Evolutionary conservation across 1,140 invertebrate species (phyloP), one percentile per base, ranked within the genome.

Genomic region (Mya arenaria): DNA sequence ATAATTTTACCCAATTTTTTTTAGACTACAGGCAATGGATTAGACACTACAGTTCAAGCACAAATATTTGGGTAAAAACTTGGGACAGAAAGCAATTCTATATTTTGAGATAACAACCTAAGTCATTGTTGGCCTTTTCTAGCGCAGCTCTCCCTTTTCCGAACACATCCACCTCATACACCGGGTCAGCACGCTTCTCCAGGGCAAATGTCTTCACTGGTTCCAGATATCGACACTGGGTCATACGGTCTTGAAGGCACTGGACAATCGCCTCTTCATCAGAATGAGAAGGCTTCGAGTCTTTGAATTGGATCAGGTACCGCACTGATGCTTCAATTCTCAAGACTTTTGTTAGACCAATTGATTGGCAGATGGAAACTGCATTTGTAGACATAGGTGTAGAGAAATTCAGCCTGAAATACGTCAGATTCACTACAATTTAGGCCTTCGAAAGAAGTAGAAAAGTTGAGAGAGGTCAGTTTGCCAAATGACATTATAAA

Each of bases 301-400:
- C 85, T 36, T 77, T 34, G 25, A 92, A 95, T 25, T 92, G 93
- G 55, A 98, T 94, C 1, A 96, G 91, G 91, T 98, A 99, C 79
- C 97, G 94, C 2, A 94, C 95, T 0, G 97, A 96, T 25, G 94
- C 93, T 94, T 99, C 98, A 66, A 99, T 93, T 68, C 98, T 94
- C 1, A 92, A 94, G 1, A 99, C 93, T 91, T 95, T 94, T 32
- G 92, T 91, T 6, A 98, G 91, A 8, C 96, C 95, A 65, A 98
- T 94, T 82, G 97, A 96, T 84, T 96, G 94, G 91, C 97, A 98
- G 85, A 99, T 98, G 36, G 97, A 97, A 4, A 99, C 96, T 65
- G 97, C 97, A 93, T 99, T 99, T 82, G 97, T 98, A 0, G 97
- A 99, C 89, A 97, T 97, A 0, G 98, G 95, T 48, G 98, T 98